Evolutionary conservation across 2,888 invertebrate species (phyloP).

Genomic region (Xylota segnis): DNA sequence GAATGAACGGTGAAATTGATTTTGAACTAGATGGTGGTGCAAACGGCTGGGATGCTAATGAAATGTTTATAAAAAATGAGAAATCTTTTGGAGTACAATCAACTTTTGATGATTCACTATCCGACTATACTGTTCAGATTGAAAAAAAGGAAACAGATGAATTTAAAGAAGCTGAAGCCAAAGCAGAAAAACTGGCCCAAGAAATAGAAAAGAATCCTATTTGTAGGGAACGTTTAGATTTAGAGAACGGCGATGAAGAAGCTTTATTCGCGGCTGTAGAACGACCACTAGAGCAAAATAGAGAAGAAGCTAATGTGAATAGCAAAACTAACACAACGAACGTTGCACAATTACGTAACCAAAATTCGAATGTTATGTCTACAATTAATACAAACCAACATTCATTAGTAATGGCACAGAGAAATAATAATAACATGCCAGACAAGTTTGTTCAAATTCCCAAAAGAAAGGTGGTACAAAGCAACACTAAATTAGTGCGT

Average conservation of each 20-base stretch:
- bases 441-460: constrained; percentile 92
- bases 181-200: constrained; percentile 95
- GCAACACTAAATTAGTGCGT: constrained; percentile 88
- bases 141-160: constrained; percentile 94
- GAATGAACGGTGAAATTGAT: constrained; percentile 86
- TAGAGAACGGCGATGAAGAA: constrained; percentile 98
- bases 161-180: constrained; percentile 87
- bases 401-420: constrained; percentile 67
- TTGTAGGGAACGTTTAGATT: constrained; percentile 92
- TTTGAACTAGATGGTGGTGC: constrained; percentile 90
- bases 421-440: constrained; percentile 50
- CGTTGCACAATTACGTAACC: constrained; percentile 27
- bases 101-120: constrained; percentile 95
- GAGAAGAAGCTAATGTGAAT: constrained; percentile 49
- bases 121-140: constrained; percentile 96
- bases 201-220: constrained; percentile 96
- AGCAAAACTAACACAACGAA: constrained; percentile 34
- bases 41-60: constrained; percentile 98
- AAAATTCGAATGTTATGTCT: constrained; percentile 21
- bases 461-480: constrained; percentile 89
- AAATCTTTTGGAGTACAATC: constrained; percentile 96
- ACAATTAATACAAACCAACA: constrained; percentile 45
- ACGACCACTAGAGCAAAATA: constrained; percentile 84
- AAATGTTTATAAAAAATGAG: constrained; percentile 98
- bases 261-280: constrained; percentile 94